Evolutionary conservation across 2,797 vertebrate genomes (phyloP).

Genomic region (Cryptoprocta ferox): DNA sequence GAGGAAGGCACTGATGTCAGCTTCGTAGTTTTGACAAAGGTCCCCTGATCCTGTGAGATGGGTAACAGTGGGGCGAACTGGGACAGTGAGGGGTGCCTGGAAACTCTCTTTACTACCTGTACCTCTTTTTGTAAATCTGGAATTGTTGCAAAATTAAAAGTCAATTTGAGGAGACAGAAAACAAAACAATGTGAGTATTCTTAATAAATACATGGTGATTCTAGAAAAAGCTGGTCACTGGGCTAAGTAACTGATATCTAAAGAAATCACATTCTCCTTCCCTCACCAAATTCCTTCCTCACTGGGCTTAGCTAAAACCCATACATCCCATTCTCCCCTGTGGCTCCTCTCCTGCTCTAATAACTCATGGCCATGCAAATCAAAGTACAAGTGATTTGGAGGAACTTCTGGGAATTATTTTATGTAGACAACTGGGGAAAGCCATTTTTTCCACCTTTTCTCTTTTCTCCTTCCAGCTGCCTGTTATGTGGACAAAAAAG

Average conservation of each 20-base stretch:
- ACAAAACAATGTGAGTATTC: background rate
- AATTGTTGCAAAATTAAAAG: background rate
- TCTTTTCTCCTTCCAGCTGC: background rate
- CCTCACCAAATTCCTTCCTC: background rate
- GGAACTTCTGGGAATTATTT: background rate
- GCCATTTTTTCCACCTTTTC: background rate
- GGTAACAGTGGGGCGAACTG: background rate
- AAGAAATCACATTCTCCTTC: no score
- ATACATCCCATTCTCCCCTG: no score
- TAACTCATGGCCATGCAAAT: rapidly evolving
- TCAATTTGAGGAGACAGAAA: background rate
- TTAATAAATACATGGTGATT: background rate
- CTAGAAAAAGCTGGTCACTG: background rate
- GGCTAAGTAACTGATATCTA: background rate
- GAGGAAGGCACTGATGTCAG: rapidly evolving
- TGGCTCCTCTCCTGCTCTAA: background rate
- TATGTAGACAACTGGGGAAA: background rate
- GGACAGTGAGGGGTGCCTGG: no score
- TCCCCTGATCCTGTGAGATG: background rate
- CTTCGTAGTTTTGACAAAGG: background rate
- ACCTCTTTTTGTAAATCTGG: background rate
- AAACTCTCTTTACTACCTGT: background rate
- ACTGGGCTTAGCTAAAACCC: background rate
- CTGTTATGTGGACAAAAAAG: background rate
- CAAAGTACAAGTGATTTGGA: background rate